phyloP scores from a whole-genome alignment of 2,888 invertebrate species.

The Meliscaeva auricollis region DNA sequence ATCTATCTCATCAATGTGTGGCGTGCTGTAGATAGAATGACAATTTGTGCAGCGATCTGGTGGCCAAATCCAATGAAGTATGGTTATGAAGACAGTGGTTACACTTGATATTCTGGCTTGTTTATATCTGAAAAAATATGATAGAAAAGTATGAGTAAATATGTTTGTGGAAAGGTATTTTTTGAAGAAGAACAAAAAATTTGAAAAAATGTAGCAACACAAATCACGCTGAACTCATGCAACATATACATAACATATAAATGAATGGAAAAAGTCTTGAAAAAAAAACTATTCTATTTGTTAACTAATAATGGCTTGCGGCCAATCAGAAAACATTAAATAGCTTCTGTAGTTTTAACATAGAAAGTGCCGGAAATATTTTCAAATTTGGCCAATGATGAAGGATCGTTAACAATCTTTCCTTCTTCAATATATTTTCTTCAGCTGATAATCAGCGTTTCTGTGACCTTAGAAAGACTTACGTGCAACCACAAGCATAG shows the following conservation, averaged over 20 bases:
- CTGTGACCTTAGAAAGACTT: too few relatives aligned
- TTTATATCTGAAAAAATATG: conserved; percentile 89
- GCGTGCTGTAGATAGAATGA: conserved; percentile 84
- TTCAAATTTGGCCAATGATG: too few relatives aligned
- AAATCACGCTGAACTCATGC: conserved; percentile 57
- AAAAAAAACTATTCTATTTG: too few relatives aligned
- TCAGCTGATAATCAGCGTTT: too few relatives aligned
- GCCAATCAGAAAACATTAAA: too few relatives aligned
- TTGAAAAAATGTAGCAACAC: conserved; percentile 36
- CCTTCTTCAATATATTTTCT: too few relatives aligned
- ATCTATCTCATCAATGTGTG: conserved; percentile 82
- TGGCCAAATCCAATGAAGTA: conserved; percentile 91
- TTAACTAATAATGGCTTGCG: too few relatives aligned
- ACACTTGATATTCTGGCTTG: conserved; percentile 97
- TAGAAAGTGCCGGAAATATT: too few relatives aligned
- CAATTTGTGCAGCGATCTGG: conserved; percentile 88
- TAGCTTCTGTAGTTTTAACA: too few relatives aligned
- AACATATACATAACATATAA: background rate
- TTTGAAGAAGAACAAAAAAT: conserved; percentile 16
- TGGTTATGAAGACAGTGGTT: conserved; percentile 88
- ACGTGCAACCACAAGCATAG: too few relatives aligned
- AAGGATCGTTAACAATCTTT: too few relatives aligned
- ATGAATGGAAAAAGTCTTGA: background rate
- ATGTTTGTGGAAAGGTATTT: background rate
- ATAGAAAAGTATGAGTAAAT: conserved; percentile 7